Evolutionary conservation across 2,797 vertebrate species (phyloP).

Genomic region (Carcharodon carcharias): DNA sequence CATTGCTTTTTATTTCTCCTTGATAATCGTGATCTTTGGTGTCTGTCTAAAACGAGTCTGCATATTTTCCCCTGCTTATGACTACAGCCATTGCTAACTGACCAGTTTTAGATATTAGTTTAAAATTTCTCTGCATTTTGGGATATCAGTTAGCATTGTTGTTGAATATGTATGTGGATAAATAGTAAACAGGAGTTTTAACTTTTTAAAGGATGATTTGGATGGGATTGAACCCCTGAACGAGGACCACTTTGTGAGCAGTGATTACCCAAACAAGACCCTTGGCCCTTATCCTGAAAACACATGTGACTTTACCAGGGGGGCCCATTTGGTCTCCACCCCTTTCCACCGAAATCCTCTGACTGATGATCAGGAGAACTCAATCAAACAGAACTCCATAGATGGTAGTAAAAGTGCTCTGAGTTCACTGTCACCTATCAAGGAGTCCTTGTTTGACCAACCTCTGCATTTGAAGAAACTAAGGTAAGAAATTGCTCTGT

Average conservation of each 20-base stretch:
- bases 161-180: neutral
- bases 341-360: slow-evolving; percentile 60
- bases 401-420: slow-evolving; percentile 43
- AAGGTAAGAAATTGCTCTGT: slow-evolving; percentile 55
- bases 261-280: slow-evolving; percentile 59
- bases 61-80: neutral
- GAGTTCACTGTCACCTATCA: slow-evolving; percentile 13
- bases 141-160: neutral
- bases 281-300: slow-evolving; percentile 68
- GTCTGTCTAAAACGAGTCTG: neutral
- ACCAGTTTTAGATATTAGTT: neutral
- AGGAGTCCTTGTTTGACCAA: slow-evolving; percentile 41
- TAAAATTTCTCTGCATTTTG: neutral
- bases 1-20: neutral
- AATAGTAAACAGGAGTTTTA: neutral
- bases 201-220: slow-evolving; percentile 55
- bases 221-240: slow-evolving; percentile 58
- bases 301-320: slow-evolving; percentile 66
- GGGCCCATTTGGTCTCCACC: slow-evolving; percentile 66
- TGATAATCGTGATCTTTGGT: neutral
- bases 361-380: slow-evolving; percentile 44
- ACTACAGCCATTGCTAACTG: neutral
- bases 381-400: slow-evolving; percentile 46
- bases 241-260: slow-evolving; percentile 66
- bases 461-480: slow-evolving; percentile 54